A percentile compares a stretch with the other conserved stretches of the same genome.
Conservation (phyloP, 1,140 invertebrate species). For the Camponotus floridanus region DNA sequence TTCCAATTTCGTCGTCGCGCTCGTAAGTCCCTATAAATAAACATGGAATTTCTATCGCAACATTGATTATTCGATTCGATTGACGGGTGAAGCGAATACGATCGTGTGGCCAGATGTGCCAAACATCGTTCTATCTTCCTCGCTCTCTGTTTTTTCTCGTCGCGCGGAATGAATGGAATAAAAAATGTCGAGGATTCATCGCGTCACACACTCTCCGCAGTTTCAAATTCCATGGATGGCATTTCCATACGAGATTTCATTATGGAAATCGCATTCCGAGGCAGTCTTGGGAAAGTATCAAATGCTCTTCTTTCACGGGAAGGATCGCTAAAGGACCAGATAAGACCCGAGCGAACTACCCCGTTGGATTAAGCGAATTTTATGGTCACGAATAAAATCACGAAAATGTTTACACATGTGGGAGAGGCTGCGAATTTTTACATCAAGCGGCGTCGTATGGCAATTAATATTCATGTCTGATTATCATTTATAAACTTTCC, state of each 20-base stretch:
- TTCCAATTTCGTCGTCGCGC: conserved; percentile 20
- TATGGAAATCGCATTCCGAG: conserved; percentile 43
- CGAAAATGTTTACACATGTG: conserved; percentile 25
- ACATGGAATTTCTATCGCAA: neutral
- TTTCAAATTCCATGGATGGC: conserved; percentile 29
- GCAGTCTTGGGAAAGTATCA: conserved; percentile 50
- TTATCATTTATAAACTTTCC: conserved; percentile 39
- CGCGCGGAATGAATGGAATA: neutral
- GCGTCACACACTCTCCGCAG: neutral
- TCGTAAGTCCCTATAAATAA: neutral
- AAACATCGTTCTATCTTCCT: neutral
- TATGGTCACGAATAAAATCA: conserved; percentile 32
- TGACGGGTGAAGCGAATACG: neutral
- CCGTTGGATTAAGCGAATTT: conserved; percentile 28
- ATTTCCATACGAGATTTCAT: conserved; percentile 56
- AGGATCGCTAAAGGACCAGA: conserved; percentile 21
- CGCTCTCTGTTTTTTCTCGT: neutral
- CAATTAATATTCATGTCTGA: conserved; percentile 26
- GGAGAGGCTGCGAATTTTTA: conserved; percentile 12
- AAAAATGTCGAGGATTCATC: neutral
- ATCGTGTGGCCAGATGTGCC: neutral
- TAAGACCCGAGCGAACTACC: conserved; percentile 13
- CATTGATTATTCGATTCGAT: conserved; percentile 30
- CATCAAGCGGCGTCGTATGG: neutral
- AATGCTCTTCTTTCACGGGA: conserved; percentile 34